phyloP scores from a whole-genome alignment of 2,797 vertebrate genomes.

The Chelidonichthys spinosus region DNA sequence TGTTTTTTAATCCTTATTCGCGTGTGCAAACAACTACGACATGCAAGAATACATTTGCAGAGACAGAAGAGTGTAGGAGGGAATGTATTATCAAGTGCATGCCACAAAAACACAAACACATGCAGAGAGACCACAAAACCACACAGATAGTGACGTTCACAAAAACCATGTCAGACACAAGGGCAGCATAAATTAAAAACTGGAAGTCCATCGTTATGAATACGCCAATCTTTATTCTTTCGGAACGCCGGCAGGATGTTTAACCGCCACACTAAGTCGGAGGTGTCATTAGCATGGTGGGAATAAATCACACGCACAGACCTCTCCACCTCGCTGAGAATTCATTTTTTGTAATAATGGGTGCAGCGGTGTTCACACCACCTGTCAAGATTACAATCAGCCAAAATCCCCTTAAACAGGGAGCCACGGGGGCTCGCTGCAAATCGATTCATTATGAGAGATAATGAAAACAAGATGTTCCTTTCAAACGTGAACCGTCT shows the following conservation, averaged over 20 bases:
- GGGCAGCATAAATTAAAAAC: conserved; percentile 35
- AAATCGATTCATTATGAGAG: conserved; percentile 75
- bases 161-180: conserved; percentile 30
- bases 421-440: conserved; percentile 41
- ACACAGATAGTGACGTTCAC: conserved; percentile 48
- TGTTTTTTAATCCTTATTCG: conserved; percentile 17
- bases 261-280: conserved; percentile 20
- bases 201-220: conserved; percentile 27
- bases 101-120: conserved; percentile 67
- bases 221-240: conserved; percentile 37
- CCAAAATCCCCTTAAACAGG: conserved; percentile 55
- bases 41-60: conserved; percentile 61
- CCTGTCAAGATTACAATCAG: conserved; percentile 59
- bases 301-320: conserved; percentile 47
- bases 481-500: conserved; percentile 62
- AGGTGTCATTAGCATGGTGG: conserved; percentile 23
- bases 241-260: conserved; percentile 28
- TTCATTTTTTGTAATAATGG: conserved; percentile 55
- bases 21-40: conserved; percentile 40
- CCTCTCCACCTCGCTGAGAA: conserved; percentile 51
- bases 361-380: conserved; percentile 49
- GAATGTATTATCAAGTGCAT: conserved; percentile 58
- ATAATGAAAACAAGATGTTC: conserved; percentile 77
- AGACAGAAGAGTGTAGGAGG: conserved; percentile 38
- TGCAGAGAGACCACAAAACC: conserved; percentile 62